These are phyloP conservation scores for Leptinotarsa juncta DNA, from an alignment of 2,888 invertebrate genomes.

Conservation along the genomic window DNA sequence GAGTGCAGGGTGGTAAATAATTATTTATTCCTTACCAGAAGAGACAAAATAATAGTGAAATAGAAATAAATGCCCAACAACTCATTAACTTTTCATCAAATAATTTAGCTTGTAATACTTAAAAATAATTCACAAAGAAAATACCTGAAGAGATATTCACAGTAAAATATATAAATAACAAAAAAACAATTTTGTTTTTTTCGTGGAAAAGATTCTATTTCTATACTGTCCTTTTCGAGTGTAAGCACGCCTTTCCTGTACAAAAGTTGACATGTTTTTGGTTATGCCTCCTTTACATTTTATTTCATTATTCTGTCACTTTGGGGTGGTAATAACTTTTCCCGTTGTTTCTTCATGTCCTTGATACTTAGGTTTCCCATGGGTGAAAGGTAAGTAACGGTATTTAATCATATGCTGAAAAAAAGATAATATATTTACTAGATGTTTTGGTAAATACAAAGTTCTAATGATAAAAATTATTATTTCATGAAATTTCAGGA, in stretches of 20 bases:
- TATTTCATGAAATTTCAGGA: too few species aligned
- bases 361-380: slow-evolving; percentile 96
- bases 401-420: slow-evolving; percentile 99
- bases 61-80: neutral
- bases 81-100: neutral
- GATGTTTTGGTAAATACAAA: too few species aligned
- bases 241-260: slow-evolving; percentile 6
- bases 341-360: slow-evolving; percentile 67
- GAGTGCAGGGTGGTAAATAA: neutral
- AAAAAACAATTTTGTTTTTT: neutral
- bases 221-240: neutral
- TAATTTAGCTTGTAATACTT: neutral
- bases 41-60: slow-evolving; percentile 5
- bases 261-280: slow-evolving; percentile 7
- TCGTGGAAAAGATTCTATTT: neutral
- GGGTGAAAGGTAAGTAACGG: slow-evolving; percentile 97
- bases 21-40: neutral
- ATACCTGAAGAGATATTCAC: neutral
- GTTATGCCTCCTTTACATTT: neutral
- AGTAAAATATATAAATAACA: slow-evolving; percentile 5
- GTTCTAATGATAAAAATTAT: too few species aligned
- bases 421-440: neutral
- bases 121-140: neutral
- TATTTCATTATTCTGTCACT: slow-evolving; percentile 48
- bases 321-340: slow-evolving; percentile 55